Evolutionary conservation across 2,888 invertebrate species (phyloP), one percentile per base, ranked within the genome.

Genomic region (Seira sanloemensis): DNA sequence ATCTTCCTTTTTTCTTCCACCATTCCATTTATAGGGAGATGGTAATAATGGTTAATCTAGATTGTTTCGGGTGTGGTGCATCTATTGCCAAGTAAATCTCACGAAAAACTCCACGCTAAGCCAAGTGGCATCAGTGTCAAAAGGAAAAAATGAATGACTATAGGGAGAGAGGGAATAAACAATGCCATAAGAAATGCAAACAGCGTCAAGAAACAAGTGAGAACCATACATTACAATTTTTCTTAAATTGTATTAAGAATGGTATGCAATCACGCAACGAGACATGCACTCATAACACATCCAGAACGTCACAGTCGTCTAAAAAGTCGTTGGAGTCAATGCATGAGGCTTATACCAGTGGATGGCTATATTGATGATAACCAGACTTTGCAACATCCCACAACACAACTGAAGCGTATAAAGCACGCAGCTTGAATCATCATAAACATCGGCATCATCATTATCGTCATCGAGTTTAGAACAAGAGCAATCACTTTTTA

Each of bases 401-500:
- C 24, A 18, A 23, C n/a, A 27, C 54, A 58, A 21, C 46, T 67
- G 24, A 72, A 24, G 21, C 24, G 18, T n/a, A 66, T 46, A 46
- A 54, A 76, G 26, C 76, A 23, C 76, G 0, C n/a, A 54, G 26
- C 37, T 76, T 65, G 46, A 27, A 50, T 67, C 37, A 27, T 73
- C 62, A 37, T 62, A 21, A 24, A 24, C 54, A 7, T 50, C 67
- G 2, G n/a, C 19, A 67, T 24, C 66, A 76, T 18, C 50, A 76
- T 12, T 27, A 76, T 62, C n/a, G n/a, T n/a, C n/a, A 50, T 50
- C 62, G 23, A 62, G 1, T 62, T 62, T 62, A 77, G 82, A 86
- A 85, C 83, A 72, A 80, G 79, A 76, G 78, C 79, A 86, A 84
- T 84, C 87, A 84, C 72, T 81, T 79, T n/a, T 67, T 58, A 21